Percentiles rank a stretch among this genome's conserved stretches.
These are phyloP conservation scores for Phymatocera aterrima DNA, from an alignment of 2,888 invertebrate species.

Conservation along the genomic window DNA sequence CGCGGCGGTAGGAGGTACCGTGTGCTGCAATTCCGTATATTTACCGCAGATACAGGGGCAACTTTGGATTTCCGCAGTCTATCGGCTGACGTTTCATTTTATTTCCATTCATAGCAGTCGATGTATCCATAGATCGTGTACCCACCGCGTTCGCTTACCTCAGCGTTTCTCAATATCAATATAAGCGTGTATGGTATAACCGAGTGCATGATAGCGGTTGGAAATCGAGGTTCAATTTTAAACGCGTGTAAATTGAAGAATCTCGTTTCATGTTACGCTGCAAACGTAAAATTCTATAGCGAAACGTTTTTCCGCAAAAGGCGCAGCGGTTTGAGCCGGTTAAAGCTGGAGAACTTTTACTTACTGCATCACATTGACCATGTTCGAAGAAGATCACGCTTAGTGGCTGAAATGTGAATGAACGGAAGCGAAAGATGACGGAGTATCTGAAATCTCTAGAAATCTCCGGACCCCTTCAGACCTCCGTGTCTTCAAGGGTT, in stretches of 20 bases:
- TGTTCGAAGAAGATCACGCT: constrained; percentile 4
- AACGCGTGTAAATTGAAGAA: constrained; percentile 4
- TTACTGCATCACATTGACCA: constrained; percentile 1
- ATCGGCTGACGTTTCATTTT: constrained; percentile 42
- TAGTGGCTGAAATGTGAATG: constrained; percentile 32
- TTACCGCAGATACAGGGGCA: no score
- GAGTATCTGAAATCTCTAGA: not conserved
- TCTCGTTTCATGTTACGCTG: not conserved
- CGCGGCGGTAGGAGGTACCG: not conserved
- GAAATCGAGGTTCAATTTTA: not conserved
- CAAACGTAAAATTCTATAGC: no score
- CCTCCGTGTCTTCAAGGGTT: constrained; percentile 32
- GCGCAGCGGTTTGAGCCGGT: no score
- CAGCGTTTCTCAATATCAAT: constrained; percentile 21
- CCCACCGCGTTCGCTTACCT: not conserved
- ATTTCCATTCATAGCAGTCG: constrained; percentile 23
- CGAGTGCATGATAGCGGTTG: not conserved
- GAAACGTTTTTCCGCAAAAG: not conserved
- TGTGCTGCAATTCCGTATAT: not conserved
- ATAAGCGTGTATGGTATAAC: not conserved
- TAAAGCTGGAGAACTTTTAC: no score
- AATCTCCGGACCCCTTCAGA: constrained; percentile 30
- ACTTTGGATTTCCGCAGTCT: constrained; percentile 32
- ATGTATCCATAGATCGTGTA: not conserved
- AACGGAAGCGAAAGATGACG: constrained; percentile 9